Conservation (phyloP, 37 sponge, comb jelly and placozoan genomes). For the Dysidea cf. avara region DNA sequence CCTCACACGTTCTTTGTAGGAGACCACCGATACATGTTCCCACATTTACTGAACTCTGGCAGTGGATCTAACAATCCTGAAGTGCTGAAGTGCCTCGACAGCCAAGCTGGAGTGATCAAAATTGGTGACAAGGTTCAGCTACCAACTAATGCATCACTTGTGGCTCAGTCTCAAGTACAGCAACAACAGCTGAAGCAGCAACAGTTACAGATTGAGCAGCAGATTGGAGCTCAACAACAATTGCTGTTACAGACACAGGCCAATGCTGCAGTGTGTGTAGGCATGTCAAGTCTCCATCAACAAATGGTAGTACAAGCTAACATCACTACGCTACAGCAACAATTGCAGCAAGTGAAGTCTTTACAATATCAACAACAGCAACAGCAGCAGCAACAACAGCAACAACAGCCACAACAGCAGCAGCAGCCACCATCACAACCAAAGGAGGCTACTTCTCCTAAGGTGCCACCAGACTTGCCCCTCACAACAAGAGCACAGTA, state of each 20-base stretch:
- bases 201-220: conserved; percentile 11
- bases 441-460: background rate
- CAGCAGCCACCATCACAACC: background rate
- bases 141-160: conserved; percentile 48
- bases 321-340: conserved; percentile 20
- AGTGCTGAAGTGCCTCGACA: conserved; percentile 62
- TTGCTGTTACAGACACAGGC: conserved; percentile 13
- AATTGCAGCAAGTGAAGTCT: background rate
- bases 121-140: conserved; percentile 66
- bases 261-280: conserved; percentile 6
- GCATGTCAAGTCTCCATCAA: background rate
- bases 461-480: conserved; percentile 67
- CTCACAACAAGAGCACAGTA: conserved; percentile 86
- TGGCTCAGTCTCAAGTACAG: background rate
- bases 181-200: conserved; percentile 12
- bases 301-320: background rate
- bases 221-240: conserved; percentile 34
- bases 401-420: too few relatives aligned
- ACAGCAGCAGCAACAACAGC: conserved; percentile 30
- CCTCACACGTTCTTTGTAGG: conserved; percentile 98
- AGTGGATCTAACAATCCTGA: conserved; percentile 64
- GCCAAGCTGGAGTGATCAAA: conserved; percentile 72
- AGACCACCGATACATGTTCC: conserved; percentile 97
- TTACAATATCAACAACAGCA: conserved; percentile 25
- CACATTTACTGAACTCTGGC: conserved; percentile 85